phyloP scores from a whole-genome alignment of 2,113 vertebrate species.

The Sapayoa aenigma region DNA sequence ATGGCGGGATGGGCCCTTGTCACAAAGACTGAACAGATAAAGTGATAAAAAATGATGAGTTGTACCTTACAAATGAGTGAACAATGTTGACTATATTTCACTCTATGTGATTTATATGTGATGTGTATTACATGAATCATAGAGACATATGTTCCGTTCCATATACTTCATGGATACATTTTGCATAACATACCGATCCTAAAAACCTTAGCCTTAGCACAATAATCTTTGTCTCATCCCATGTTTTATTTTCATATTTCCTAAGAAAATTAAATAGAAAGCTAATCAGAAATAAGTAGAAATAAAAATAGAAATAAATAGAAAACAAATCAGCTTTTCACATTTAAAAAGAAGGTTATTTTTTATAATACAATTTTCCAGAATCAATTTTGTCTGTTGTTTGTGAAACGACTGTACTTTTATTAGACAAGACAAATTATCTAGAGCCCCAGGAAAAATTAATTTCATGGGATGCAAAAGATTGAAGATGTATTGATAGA shows the following conservation, averaged over 20 bases:
- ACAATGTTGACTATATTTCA: background rate
- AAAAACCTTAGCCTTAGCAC: background rate
- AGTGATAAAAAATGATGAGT: background rate
- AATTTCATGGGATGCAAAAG: conserved; percentile 43
- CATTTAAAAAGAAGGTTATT: background rate
- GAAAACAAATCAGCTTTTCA: background rate
- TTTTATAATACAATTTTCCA: background rate
- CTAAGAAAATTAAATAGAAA: background rate
- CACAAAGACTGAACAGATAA: background rate
- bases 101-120: background rate
- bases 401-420: conserved; percentile 39
- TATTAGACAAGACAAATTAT: conserved; percentile 54
- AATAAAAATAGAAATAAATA: too few species aligned
- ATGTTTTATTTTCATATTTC: background rate
- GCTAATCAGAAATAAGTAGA: background rate
- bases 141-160: background rate
- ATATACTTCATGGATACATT: background rate
- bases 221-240: background rate
- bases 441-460: conserved; percentile 60
- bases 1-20: background rate
- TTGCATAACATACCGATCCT: background rate
- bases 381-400: background rate
- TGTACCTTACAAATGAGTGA: background rate
- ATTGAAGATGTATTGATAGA: conserved; percentile 38
- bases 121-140: background rate